Conservation (phyloP, 92 coral and sea anemone genomes). For the Epizoanthus scotinus region DNA sequence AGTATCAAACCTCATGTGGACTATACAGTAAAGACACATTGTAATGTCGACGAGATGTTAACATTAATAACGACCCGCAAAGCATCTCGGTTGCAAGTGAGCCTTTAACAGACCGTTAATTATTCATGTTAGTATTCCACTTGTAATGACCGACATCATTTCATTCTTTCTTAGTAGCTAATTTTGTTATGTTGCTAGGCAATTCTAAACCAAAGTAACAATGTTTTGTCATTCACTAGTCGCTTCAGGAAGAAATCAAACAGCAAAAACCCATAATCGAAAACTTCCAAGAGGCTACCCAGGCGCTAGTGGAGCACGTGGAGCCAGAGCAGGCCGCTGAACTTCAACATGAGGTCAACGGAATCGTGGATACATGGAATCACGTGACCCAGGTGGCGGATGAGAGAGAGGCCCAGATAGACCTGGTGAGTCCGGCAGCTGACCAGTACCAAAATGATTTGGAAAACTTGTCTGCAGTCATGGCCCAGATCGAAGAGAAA, state of each 20-base stretch:
- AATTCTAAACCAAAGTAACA: background rate
- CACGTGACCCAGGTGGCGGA: slow-evolving; percentile 78
- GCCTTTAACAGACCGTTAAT: too few species aligned
- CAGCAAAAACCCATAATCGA: slow-evolving; percentile 77
- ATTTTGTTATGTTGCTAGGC: too few species aligned
- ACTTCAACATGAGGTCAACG: slow-evolving; percentile 71
- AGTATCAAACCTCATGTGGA: too few species aligned
- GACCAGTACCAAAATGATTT: slow-evolving; percentile 75
- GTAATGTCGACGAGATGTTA: too few species aligned
- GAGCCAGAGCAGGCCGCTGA: slow-evolving; percentile 70
- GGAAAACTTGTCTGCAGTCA: slow-evolving; percentile 66
- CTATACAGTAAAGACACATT: too few species aligned
- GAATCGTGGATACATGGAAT: slow-evolving; percentile 43
- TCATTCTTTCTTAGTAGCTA: too few species aligned
- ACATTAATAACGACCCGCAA: too few species aligned
- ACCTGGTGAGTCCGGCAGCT: slow-evolving; percentile 52
- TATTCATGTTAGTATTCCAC: too few species aligned
- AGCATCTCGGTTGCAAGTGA: too few species aligned
- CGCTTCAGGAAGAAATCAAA: slow-evolving; percentile 68
- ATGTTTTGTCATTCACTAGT: background rate
- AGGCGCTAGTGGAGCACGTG: slow-evolving; percentile 71
- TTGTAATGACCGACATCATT: background rate
- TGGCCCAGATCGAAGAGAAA: slow-evolving; percentile 70
- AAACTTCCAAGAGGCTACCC: slow-evolving; percentile 80
- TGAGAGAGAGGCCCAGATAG: slow-evolving; percentile 62